phyloP scores from a whole-genome alignment of 2,113 vertebrate genomes.

The Boleophthalmus pectinirostris region DNA sequence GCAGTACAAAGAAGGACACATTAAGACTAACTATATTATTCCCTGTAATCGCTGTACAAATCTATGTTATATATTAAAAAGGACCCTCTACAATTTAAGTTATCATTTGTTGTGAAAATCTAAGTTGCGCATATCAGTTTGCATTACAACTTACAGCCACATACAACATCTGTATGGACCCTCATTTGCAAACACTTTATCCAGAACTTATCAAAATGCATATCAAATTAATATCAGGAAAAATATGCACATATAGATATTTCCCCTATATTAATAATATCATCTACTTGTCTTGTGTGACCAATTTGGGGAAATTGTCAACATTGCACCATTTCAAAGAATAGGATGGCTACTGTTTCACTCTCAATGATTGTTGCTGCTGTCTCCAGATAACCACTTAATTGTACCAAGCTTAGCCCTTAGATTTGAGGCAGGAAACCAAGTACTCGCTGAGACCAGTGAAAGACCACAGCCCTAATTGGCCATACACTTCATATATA shows the following conservation, averaged over 20 bases:
- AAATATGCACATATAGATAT: constrained; percentile 41
- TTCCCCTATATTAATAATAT: constrained; percentile 51
- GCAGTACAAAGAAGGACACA: constrained; percentile 67
- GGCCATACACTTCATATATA: constrained; percentile 53
- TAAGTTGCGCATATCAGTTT: constrained; percentile 69
- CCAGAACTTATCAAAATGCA: constrained; percentile 46
- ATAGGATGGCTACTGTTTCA: constrained; percentile 47
- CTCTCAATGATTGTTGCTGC: constrained; percentile 47
- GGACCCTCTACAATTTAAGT: constrained; percentile 70
- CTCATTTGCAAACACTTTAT: constrained; percentile 65
- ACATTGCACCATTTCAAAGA: constrained; percentile 51
- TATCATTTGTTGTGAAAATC: constrained; percentile 62
- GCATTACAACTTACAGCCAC: constrained; percentile 57
- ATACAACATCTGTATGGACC: constrained; percentile 45
- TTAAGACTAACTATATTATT: constrained; percentile 66
- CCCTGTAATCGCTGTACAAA: constrained; percentile 72
- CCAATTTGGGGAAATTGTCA: constrained; percentile 43
- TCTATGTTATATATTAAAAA: constrained; percentile 68
- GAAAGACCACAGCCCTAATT: constrained; percentile 46
- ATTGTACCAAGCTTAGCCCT: constrained; percentile 35
- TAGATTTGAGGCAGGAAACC: constrained; percentile 44
- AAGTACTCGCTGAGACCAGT: constrained; percentile 51
- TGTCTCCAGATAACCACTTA: constrained; percentile 41
- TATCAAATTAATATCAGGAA: constrained; percentile 44
- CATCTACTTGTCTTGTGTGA: constrained; percentile 53